Evolutionary conservation across 2,113 vertebrate genomes (phyloP).

Genomic region (Zosterops borbonicus): DNA sequence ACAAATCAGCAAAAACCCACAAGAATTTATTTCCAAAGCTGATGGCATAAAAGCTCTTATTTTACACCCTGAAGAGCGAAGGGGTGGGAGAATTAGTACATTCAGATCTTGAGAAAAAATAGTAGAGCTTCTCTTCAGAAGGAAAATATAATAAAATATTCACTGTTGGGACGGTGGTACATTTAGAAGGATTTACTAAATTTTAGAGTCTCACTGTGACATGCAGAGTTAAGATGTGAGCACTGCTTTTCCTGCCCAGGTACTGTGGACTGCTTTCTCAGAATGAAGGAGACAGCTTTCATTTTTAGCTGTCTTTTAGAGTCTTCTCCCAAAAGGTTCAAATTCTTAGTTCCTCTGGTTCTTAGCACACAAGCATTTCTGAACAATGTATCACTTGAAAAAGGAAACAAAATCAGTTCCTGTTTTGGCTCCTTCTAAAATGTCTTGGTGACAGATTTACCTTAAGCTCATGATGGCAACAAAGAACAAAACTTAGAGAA

Average conservation of each 20-base stretch:
- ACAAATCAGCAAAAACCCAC: not conserved
- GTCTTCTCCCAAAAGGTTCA: not conserved
- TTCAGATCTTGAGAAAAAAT: not conserved
- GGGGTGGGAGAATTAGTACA: not conserved
- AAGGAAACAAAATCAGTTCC: not conserved
- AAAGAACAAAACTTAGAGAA: not conserved
- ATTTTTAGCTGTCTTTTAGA: not conserved
- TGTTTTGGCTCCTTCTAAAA: not conserved
- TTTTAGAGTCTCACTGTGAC: not conserved
- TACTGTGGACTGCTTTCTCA: not conserved
- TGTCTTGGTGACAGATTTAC: not conserved
- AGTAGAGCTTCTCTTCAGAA: not conserved
- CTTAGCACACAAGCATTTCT: not conserved
- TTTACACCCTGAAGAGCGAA: not conserved
- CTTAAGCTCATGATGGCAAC: not conserved
- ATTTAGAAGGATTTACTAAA: not conserved
- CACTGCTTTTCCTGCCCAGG: not conserved
- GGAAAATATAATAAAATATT: not conserved
- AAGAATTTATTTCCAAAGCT: not conserved
- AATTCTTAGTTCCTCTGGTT: not conserved
- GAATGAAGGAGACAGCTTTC: not conserved
- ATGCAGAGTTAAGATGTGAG: not conserved
- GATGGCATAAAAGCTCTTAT: not conserved
- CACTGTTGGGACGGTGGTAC: not conserved
- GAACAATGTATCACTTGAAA: not conserved